These are phyloP conservation scores for Neodiprion lecontei DNA, from an alignment of 1,140 invertebrate genomes.

Conservation along the genomic window DNA sequence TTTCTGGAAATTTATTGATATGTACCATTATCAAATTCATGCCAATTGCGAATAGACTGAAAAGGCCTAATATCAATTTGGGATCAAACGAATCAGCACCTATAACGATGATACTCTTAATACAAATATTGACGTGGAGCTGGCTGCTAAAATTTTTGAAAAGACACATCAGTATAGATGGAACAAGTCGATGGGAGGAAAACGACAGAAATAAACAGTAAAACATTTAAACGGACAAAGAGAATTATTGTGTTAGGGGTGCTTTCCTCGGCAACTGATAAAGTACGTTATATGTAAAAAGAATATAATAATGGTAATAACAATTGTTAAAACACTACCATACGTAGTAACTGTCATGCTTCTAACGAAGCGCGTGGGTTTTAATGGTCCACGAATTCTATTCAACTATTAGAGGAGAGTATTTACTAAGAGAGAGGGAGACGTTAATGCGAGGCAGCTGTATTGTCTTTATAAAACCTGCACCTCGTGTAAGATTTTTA, in stretches of 20 bases:
- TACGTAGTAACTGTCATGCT: background rate
- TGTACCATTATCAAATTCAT: background rate
- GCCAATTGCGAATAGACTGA: background rate
- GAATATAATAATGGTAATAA: background rate
- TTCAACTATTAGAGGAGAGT: background rate
- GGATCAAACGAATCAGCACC: background rate
- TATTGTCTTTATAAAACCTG: too few relatives aligned
- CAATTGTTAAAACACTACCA: background rate
- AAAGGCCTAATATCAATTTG: background rate
- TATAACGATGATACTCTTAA: too few relatives aligned
- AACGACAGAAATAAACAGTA: background rate
- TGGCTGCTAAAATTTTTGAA: too few relatives aligned
- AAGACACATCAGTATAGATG: background rate
- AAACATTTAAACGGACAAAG: background rate
- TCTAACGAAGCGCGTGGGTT: background rate
- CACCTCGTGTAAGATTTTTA: constrained; percentile 3
- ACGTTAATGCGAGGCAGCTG: background rate
- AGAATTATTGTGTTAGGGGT: background rate
- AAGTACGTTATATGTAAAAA: too few relatives aligned
- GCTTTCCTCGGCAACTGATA: too few relatives aligned
- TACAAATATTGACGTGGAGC: too few relatives aligned
- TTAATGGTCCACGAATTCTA: background rate
- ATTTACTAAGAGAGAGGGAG: background rate
- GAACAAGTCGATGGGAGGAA: background rate
- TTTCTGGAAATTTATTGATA: too few relatives aligned